Evolutionary conservation across 1,140 invertebrate species (phyloP), one percentile per base, ranked within the genome.

Genomic region (Drosophila oshimai): DNA sequence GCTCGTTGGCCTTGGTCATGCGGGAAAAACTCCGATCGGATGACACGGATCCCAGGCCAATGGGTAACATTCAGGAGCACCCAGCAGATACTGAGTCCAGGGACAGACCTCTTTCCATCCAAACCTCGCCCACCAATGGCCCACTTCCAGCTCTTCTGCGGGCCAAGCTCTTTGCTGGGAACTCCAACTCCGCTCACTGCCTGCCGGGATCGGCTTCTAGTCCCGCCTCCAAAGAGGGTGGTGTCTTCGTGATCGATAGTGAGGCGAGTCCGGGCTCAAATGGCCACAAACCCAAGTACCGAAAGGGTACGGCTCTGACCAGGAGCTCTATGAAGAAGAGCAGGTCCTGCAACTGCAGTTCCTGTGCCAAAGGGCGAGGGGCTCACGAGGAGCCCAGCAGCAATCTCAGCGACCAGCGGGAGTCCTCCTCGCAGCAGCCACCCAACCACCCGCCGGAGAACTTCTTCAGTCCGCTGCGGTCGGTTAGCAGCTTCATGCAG

Each of bases 11-110:
- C 10, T 55, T 72, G 34, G 70, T 77, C 0, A 86, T 90, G 81
- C 67, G 86, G 10, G 83, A 90, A 31, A 90, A 90, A 22, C 42
- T 90, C n/a, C 80, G 89, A 5, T 84, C 81, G 0, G 89, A 90
- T 7, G 76, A 90, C 46, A 81, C 69, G 7, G 81, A 89, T 12
- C 72, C 33, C 42, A 69, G 41, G 10, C 58, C 18, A 12, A 18
- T 33, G 28, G 46, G 17, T 13, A 29, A 10, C 15, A 22, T 57
- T 13, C 51, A 69, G 26, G 31, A 70, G 9, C 2, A 33, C 3
- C 22, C 39, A 2, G 6, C 41, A 9, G 50, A 44, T 17, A n/a
- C 24, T 1, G 22, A 17, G 20, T 10, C 29, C 13, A 51, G 58
- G 36, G 72, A 46, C 15, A 69, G 46, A 13, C 74, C 69, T 12